Percentiles rank a stretch among this genome's conserved stretches.
Evolutionary conservation across 1,140 invertebrate genomes (phyloP).

Genomic region (Antheraea mylitta): DNA sequence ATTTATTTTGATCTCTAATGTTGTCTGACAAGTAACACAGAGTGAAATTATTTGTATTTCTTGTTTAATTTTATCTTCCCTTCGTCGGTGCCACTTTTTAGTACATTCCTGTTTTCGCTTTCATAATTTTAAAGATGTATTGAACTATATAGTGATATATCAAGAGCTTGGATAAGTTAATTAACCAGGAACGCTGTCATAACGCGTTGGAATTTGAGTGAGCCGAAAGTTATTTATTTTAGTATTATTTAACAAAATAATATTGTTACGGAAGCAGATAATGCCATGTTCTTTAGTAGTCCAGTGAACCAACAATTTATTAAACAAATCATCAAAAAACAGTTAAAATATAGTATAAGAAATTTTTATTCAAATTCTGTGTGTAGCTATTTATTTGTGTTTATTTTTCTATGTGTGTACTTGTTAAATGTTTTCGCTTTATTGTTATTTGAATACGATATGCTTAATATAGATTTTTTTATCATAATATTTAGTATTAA

Average conservation of each 20-base stretch:
- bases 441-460: neutral
- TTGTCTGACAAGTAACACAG: neutral
- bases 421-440: neutral
- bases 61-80: neutral
- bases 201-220: neutral
- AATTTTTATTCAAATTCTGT: too few relatives aligned
- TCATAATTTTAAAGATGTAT: neutral
- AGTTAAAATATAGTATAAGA: too few relatives aligned
- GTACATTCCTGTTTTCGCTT: too few relatives aligned
- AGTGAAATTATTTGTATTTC: neutral
- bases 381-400: neutral
- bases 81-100: neutral
- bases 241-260: slow-evolving; percentile 17
- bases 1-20: slow-evolving; percentile 5
- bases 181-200: neutral
- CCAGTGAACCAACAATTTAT: slow-evolving; percentile 5
- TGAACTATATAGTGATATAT: neutral
- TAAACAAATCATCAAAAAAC: neutral
- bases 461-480: neutral
- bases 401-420: neutral
- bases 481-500: neutral
- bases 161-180: slow-evolving; percentile 10
- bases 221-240: slow-evolving; percentile 12
- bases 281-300: slow-evolving; percentile 3
- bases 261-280: neutral